Percentiles rank a stretch among this genome's conserved stretches.
Evolutionary conservation across 2,113 vertebrate species (phyloP).

Genomic region (Platichthys flesus): DNA sequence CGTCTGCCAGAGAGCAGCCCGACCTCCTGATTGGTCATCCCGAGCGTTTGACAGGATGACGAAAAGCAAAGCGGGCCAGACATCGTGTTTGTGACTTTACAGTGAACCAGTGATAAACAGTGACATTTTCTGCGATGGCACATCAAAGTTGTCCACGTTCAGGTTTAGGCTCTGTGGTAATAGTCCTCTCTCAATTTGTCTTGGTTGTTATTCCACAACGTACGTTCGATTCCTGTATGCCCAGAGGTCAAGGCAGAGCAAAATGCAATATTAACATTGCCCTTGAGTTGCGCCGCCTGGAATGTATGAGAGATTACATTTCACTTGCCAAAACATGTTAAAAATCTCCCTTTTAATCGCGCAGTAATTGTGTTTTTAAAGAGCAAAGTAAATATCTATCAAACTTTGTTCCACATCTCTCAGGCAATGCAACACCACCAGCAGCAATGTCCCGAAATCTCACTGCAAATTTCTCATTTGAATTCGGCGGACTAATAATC

Average conservation of each 20-base stretch:
- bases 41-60: conserved; percentile 35
- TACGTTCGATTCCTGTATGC: background rate
- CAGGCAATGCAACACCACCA: conserved; percentile 35
- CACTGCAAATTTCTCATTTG: conserved; percentile 32
- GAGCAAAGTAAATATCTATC: conserved; percentile 28
- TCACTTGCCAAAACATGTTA: background rate
- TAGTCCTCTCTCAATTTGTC: conserved; percentile 3
- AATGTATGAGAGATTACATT: conserved; percentile 30
- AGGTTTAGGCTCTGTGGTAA: conserved; percentile 11
- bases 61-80: conserved; percentile 42
- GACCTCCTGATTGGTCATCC: conserved; percentile 37
- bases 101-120: conserved; percentile 41
- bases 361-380: conserved; percentile 30
- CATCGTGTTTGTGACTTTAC: conserved; percentile 45
- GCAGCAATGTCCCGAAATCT: conserved; percentile 19
- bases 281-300: conserved; percentile 31
- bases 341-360: conserved; percentile 7
- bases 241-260: background rate
- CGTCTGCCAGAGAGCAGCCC: conserved; percentile 12
- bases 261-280: conserved; percentile 6
- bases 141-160: conserved; percentile 44
- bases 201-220: background rate
- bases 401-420: conserved; percentile 41
- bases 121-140: conserved; percentile 35
- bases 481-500: conserved; percentile 32